A percentile compares a stretch with the other conserved stretches of the same genome.
Evolutionary conservation across 2,888 invertebrate species (phyloP).

Genomic region (Timema cristinae): DNA sequence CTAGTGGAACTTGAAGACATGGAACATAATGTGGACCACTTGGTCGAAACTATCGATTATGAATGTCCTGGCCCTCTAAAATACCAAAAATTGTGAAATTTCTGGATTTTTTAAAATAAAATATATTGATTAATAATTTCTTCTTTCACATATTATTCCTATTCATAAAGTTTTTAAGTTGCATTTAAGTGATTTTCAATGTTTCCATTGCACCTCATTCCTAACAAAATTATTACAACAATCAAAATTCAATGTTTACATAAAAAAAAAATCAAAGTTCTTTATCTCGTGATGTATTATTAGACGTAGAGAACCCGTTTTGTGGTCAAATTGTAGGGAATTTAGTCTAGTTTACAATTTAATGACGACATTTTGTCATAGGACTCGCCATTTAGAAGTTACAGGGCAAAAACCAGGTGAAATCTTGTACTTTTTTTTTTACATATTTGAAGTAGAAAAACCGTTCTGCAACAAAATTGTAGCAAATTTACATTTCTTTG

Average conservation of each 20-base stretch:
- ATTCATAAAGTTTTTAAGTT: background rate
- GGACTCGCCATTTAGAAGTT: constrained; percentile 3
- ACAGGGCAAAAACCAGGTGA: background rate
- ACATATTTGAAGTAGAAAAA: constrained; percentile 1
- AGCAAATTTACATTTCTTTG: background rate
- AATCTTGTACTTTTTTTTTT: background rate
- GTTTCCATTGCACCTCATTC: background rate
- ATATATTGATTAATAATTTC: background rate
- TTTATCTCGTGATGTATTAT: background rate
- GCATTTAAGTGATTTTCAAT: background rate
- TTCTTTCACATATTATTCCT: background rate
- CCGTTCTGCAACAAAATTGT: background rate
- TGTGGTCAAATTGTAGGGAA: constrained; percentile 1
- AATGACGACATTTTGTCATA: background rate
- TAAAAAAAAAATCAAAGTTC: too few relatives aligned
- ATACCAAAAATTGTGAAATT: background rate
- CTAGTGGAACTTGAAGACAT: background rate
- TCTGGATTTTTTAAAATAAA: background rate
- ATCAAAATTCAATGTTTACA: background rate
- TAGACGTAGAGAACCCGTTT: background rate
- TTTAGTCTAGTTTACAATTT: background rate
- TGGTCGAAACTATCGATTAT: background rate
- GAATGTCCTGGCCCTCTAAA: background rate
- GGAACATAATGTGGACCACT: background rate
- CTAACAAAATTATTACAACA: background rate